Percentiles rank a stretch among this genome's conserved stretches.
These are phyloP conservation scores for Embiotoca jacksoni DNA, from an alignment of 2,113 vertebrate species.

Conservation along the genomic window DNA sequence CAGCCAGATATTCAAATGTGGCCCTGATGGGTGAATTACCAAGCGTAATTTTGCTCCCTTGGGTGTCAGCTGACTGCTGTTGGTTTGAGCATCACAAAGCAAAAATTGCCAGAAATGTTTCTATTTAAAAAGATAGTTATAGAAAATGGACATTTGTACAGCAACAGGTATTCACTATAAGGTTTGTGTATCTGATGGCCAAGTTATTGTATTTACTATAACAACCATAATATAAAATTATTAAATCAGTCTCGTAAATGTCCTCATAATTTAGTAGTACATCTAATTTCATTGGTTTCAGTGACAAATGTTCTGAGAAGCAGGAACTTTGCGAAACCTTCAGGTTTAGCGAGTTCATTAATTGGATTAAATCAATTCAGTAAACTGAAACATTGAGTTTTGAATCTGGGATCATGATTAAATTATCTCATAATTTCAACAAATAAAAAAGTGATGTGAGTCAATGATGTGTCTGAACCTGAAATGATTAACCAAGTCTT, in stretches of 20 bases:
- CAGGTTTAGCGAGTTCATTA: constrained; percentile 42
- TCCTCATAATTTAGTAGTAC: constrained; percentile 8
- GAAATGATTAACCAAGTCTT: constrained; percentile 1
- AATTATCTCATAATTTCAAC: constrained; percentile 27
- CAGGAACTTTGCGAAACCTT: constrained; percentile 35
- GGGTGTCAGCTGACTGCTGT: constrained; percentile 16
- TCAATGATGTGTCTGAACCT: not conserved
- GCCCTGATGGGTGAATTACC: constrained; percentile 17
- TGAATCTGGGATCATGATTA: constrained; percentile 17
- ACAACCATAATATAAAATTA: not conserved
- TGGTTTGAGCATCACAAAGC: not conserved
- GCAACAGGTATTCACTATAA: not conserved
- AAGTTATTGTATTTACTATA: not conserved
- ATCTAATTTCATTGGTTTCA: constrained; percentile 3
- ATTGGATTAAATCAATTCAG: constrained; percentile 53
- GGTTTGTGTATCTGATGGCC: not conserved
- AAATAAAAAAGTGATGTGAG: constrained; percentile 1
- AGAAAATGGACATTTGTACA: not conserved
- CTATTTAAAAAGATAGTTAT: not conserved
- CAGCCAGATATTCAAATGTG: constrained; percentile 41
- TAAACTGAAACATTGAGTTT: constrained; percentile 49
- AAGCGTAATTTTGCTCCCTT: constrained; percentile 8
- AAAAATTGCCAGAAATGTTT: not conserved
- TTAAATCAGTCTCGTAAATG: not conserved
- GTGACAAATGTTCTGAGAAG: not conserved